These are phyloP conservation scores for Xenentodon cancila DNA, from an alignment of 2,797 vertebrate species.

Conservation along the genomic window DNA sequence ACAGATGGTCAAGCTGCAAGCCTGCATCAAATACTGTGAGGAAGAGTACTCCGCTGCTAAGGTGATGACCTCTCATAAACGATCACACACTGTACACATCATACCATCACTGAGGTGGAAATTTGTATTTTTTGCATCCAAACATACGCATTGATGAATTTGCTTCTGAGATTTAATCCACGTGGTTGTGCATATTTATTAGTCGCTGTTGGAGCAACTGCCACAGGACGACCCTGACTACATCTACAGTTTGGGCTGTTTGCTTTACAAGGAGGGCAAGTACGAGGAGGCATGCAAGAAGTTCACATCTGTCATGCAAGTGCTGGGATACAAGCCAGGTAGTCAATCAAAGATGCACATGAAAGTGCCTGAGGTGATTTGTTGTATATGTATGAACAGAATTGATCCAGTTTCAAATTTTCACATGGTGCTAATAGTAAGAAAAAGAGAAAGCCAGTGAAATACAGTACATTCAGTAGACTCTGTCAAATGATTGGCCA, in stretches of 20 bases:
- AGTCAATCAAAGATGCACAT: conserved; percentile 10
- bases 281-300: conserved; percentile 90
- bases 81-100: background rate
- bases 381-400: background rate
- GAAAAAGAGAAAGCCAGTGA: background rate
- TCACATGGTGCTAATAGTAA: background rate
- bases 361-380: background rate
- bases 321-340: conserved; percentile 90
- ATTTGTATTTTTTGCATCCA: conserved; percentile 18
- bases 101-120: background rate
- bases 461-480: too few species aligned
- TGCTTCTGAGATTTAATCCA: background rate
- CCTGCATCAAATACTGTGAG: conserved; percentile 92
- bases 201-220: conserved; percentile 91
- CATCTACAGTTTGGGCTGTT: conserved; percentile 89
- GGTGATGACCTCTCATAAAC: conserved; percentile 60
- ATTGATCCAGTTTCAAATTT: background rate
- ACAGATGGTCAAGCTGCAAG: conserved; percentile 89
- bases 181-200: too few species aligned
- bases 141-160: background rate
- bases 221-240: conserved; percentile 87
- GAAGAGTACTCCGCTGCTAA: conserved; percentile 89
- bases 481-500: too few species aligned
- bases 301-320: conserved; percentile 88
- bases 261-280: conserved; percentile 91